Conservation (phyloP, 2,113 vertebrate genomes). For the Chelonoidis abingdonii region DNA sequence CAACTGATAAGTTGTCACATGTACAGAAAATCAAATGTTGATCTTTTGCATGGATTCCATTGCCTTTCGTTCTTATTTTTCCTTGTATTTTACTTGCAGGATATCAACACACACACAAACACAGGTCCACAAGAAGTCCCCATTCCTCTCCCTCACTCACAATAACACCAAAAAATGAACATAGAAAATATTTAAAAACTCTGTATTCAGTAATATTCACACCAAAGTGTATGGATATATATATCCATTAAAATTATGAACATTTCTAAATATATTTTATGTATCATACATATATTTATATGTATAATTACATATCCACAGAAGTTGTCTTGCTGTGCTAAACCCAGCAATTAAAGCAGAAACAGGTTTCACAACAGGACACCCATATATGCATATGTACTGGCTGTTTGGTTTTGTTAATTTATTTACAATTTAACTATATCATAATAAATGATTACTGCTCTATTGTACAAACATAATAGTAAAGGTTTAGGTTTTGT, state of each 20-base stretch:
- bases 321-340: constrained; percentile 71
- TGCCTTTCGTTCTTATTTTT: neutral
- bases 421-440: constrained; percentile 81
- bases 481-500: constrained; percentile 70
- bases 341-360: constrained; percentile 73
- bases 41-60: neutral
- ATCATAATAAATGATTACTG: constrained; percentile 75
- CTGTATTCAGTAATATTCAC: constrained; percentile 86
- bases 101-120: neutral
- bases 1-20: neutral
- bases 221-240: constrained; percentile 72
- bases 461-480: constrained; percentile 82
- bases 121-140: neutral
- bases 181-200: constrained; percentile 79
- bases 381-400: constrained; percentile 74
- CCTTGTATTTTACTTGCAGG: neutral
- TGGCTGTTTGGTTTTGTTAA: constrained; percentile 68
- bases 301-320: constrained; percentile 86
- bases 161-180: constrained; percentile 72
- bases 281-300: constrained; percentile 87
- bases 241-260: constrained; percentile 83
- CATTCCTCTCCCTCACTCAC: constrained; percentile 13
- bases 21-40: neutral
- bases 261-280: constrained; percentile 84
- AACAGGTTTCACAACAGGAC: constrained; percentile 64